Percentiles rank a stretch among this genome's conserved stretches.
phyloP scores from a whole-genome alignment of 2,113 vertebrate genomes.

The Odontesthes bonariensis region DNA sequence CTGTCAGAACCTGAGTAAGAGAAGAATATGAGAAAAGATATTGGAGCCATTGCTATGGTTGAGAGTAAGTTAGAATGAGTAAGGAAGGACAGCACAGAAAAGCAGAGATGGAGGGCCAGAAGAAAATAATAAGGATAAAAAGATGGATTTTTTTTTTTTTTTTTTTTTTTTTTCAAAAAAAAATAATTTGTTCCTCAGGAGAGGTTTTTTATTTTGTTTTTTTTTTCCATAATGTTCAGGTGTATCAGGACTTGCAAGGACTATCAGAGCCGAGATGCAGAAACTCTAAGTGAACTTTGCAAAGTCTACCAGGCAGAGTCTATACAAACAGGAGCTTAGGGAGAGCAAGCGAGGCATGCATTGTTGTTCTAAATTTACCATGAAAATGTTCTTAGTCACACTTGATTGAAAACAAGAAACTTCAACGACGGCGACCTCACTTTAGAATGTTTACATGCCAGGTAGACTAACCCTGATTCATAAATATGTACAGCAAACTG shows the following conservation, averaged over 20 bases:
- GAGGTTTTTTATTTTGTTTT: neutral
- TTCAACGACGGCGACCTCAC: slow-evolving; percentile 45
- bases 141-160: slow-evolving; percentile 16
- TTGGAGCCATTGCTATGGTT: slow-evolving; percentile 32
- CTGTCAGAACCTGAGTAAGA: slow-evolving; percentile 33
- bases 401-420: slow-evolving; percentile 62
- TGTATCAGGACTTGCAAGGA: slow-evolving; percentile 42
- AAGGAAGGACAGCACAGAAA: slow-evolving; percentile 20
- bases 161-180: no score
- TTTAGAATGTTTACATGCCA: slow-evolving; percentile 49
- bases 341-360: slow-evolving; percentile 40
- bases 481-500: slow-evolving; percentile 16
- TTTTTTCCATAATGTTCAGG: slow-evolving; percentile 12
- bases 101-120: neutral
- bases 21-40: slow-evolving; percentile 40
- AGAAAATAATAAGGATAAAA: slow-evolving; percentile 12
- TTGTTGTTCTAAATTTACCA: slow-evolving; percentile 66
- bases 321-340: slow-evolving; percentile 47
- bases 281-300: slow-evolving; percentile 73
- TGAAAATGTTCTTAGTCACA: slow-evolving; percentile 67
- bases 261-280: slow-evolving; percentile 59
- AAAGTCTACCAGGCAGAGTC: slow-evolving; percentile 49
- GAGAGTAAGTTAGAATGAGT: slow-evolving; percentile 35
- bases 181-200: slow-evolving; percentile 35
- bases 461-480: slow-evolving; percentile 19